Percentiles rank a stretch among this genome's conserved stretches.
phyloP scores from a whole-genome alignment of 2,113 vertebrate species.

The Muscicapa adusta region DNA sequence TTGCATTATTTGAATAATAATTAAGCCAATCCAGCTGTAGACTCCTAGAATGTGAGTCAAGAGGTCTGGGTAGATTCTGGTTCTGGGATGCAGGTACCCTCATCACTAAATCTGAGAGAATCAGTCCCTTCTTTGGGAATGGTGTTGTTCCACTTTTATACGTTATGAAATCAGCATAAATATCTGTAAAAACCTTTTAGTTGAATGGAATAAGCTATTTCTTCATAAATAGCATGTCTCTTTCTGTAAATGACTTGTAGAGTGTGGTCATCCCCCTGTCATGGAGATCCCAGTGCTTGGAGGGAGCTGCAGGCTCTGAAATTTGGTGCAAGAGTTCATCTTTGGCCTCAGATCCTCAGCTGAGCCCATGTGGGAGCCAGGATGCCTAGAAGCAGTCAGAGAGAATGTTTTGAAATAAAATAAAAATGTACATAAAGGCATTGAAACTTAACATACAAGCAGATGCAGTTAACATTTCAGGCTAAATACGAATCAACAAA shows the following conservation, averaged over 20 bases:
- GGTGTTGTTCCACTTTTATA: not conserved
- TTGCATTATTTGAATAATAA: not conserved
- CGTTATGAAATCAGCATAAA: not conserved
- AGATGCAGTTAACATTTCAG: not conserved
- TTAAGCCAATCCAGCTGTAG: not conserved
- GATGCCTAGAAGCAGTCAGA: not conserved
- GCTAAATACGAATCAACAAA: not conserved
- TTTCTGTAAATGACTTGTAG: not conserved
- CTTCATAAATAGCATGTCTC: not conserved
- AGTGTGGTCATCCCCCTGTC: not conserved
- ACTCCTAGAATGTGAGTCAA: not conserved
- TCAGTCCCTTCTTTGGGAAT: not conserved
- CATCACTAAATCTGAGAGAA: not conserved
- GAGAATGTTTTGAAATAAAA: not conserved
- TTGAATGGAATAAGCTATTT: not conserved
- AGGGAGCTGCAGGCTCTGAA: not conserved
- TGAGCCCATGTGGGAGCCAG: not conserved
- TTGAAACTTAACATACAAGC: not conserved
- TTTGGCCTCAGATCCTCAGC: not conserved
- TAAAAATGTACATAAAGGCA: not conserved
- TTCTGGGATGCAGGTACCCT: not conserved
- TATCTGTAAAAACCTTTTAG: not conserved
- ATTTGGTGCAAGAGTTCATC: not conserved
- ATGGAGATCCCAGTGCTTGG: not conserved
- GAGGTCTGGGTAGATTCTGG: not conserved